phyloP scores from a whole-genome alignment of 2,113 vertebrate species.

The Panthera uncia region DNA sequence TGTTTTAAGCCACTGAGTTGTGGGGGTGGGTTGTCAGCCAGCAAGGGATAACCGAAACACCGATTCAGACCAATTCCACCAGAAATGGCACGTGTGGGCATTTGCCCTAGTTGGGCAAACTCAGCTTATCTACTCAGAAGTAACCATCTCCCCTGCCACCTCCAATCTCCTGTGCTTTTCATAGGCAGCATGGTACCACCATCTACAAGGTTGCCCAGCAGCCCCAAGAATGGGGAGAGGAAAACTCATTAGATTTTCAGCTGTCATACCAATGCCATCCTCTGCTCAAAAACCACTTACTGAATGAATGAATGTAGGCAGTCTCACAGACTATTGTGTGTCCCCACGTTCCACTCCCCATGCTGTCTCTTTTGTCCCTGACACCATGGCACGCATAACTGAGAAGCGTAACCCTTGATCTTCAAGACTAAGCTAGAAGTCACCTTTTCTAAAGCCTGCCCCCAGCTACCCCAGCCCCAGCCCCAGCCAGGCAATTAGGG shows the following conservation, averaged over 20 bases:
- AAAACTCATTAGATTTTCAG: background rate
- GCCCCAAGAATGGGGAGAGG: background rate
- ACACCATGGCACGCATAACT: background rate
- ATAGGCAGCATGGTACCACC: background rate
- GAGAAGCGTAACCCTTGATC: background rate
- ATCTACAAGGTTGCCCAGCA: no score
- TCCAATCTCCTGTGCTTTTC: background rate
- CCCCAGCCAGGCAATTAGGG: background rate
- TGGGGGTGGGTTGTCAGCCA: background rate
- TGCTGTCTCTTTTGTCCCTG: background rate
- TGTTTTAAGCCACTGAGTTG: background rate
- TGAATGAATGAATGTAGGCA: background rate
- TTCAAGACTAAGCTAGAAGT: background rate
- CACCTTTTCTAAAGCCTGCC: background rate
- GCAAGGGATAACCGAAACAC: background rate
- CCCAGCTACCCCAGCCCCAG: background rate
- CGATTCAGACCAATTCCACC: background rate
- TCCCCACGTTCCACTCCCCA: background rate
- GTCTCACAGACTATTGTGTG: background rate
- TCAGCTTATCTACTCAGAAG: background rate
- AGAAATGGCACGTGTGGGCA: background rate
- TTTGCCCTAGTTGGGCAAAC: background rate
- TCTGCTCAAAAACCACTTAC: background rate
- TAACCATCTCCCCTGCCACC: background rate
- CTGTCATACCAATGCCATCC: background rate